Conservation (phyloP, 2,113 vertebrate genomes). For the Siphamia tubifer region DNA sequence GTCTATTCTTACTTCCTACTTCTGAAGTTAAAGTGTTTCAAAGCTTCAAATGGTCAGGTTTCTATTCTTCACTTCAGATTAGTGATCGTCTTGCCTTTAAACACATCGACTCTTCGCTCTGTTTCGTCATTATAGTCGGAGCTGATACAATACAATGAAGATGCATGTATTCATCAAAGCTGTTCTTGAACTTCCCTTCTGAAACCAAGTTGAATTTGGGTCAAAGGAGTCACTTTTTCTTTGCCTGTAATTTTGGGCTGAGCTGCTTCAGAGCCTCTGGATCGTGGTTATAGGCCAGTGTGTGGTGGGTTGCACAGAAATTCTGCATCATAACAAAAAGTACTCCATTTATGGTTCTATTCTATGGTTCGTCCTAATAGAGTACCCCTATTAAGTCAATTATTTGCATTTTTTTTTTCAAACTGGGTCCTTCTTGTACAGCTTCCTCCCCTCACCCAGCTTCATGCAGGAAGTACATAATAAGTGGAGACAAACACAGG, state of each 20-base stretch:
- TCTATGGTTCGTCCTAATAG: too few species aligned
- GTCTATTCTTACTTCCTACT: neutral
- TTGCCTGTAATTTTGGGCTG: conserved; percentile 21
- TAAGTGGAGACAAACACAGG: conserved; percentile 82
- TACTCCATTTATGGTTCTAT: neutral
- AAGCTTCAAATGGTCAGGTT: neutral
- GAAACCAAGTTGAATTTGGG: conserved; percentile 35
- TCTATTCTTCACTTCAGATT: neutral
- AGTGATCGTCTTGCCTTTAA: neutral
- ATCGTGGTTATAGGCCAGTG: conserved; percentile 24
- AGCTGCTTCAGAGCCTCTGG: conserved; percentile 11
- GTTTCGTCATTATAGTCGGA: neutral
- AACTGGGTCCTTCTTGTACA: conserved; percentile 1
- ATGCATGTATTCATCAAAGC: neutral
- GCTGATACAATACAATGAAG: too few species aligned
- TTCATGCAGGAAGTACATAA: conserved; percentile 76
- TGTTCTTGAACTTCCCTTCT: neutral
- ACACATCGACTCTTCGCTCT: neutral
- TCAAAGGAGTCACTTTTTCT: conserved; percentile 25
- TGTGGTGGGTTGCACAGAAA: neutral
- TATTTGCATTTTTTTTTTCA: conserved; percentile 9
- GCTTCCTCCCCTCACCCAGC: conserved; percentile 9
- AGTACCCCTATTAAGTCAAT: too few species aligned
- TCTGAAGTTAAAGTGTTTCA: neutral
- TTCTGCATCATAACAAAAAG: neutral